Evolutionary conservation across 2,888 invertebrate genomes (phyloP), one percentile per base, ranked within the genome.

Genomic region (Dusona sp.): DNA sequence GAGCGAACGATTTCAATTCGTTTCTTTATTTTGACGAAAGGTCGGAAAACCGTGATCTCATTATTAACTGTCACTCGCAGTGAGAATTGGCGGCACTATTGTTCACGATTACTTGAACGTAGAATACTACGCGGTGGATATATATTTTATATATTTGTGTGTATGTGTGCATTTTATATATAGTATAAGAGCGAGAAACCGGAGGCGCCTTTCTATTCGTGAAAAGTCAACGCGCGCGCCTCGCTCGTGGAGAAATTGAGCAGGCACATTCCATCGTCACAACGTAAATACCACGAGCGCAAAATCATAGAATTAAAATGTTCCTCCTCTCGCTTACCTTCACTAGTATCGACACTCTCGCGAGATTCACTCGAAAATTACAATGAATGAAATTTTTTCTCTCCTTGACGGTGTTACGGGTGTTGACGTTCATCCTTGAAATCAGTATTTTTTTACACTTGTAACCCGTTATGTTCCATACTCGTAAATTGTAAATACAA

Each of bases 201-300:
- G 42, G 78, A 84, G 75, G 84, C 86, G 86, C 87, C 88, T 89
- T 88, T 88, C 88, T 88, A 87, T 83, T 88, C 88, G 87, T 87
- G 88, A 88, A 89, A 89, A 89, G 84, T 86, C 86, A 75, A 73
- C 83, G 82, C 85, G 75, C 84, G 83, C 78, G 61, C 38, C 81
- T 48, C 73, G 78, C 84, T 86, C 81, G 81, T 42, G 87, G 88
- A 89, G 88, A 89, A 89, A 89, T 88, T 89, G 79, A 84, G 77
- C 54, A 77, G 83, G 84, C 85, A 82, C 88, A 84, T 88, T 88
- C 86, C 88, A 86, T 81, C 72, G 87, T 77, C 83, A 64, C 48
- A 70, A 73, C 87, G 67, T 84, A 88, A 84, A 88, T 75, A 67
- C 82, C 84, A 72, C 79, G 77, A 86, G 85, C 79, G 82, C 82